These are phyloP conservation scores for Oncopodura yosiiana DNA, from an alignment of 1,140 invertebrate genomes.

Conservation along the genomic window DNA sequence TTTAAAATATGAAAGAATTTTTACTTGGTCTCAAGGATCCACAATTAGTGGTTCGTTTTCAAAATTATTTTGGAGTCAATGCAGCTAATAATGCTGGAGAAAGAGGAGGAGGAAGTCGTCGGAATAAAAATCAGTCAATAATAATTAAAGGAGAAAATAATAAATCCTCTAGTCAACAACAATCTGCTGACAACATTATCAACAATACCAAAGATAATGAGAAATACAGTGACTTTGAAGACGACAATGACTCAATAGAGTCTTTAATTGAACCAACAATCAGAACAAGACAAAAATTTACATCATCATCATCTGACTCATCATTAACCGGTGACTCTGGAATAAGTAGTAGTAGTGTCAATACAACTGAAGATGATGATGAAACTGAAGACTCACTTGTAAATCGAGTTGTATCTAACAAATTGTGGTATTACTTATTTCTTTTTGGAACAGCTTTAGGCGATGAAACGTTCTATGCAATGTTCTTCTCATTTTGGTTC, in stretches of 20 bases:
- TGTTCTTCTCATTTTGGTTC: constrained; percentile 81
- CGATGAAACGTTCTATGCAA: constrained; percentile 78
- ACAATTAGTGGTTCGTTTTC: constrained; percentile 56
- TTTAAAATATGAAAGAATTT: too few species aligned
- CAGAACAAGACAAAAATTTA: too few species aligned
- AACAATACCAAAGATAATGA: too few species aligned
- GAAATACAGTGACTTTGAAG: too few species aligned
- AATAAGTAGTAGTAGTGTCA: constrained; percentile 25
- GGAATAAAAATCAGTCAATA: constrained; percentile 38
- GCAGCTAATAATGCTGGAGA: constrained; percentile 35
- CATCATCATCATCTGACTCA: too few species aligned
- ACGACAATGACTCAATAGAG: too few species aligned
- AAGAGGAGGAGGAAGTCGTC: not conserved
- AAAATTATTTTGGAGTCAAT: constrained; percentile 58
- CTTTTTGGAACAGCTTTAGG: constrained; percentile 69
- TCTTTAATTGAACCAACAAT: too few species aligned
- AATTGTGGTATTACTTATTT: constrained; percentile 79
- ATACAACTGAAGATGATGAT: constrained; percentile 30
- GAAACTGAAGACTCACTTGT: constrained; percentile 37
- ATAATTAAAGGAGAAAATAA: too few species aligned
- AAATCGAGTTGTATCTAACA: constrained; percentile 52
- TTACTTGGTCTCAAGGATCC: constrained; percentile 60
- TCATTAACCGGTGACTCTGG: too few species aligned
- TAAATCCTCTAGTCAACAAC: too few species aligned
- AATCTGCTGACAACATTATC: too few species aligned